phyloP scores from a whole-genome alignment of 2,113 vertebrate genomes.

The Formicarius rufipectus region DNA sequence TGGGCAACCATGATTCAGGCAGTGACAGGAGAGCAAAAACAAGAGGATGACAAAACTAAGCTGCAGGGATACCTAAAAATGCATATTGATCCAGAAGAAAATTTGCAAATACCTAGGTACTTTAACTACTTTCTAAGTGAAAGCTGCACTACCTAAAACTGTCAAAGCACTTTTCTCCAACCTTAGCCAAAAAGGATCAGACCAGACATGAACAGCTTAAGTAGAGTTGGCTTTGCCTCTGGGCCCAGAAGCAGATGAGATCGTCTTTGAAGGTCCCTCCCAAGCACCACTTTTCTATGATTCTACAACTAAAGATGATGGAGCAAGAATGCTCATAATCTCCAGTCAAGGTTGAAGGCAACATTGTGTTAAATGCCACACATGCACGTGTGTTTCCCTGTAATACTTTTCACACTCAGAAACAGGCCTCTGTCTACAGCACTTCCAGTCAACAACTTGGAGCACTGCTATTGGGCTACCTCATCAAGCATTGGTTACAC shows the following conservation, averaged over 20 bases:
- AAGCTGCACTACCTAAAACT: not conserved
- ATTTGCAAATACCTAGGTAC: not conserved
- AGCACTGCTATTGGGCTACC: not conserved
- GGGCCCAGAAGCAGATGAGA: not conserved
- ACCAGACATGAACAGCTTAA: not conserved
- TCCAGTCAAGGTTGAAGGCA: not conserved
- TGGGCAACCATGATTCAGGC: not conserved
- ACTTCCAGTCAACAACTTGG: not conserved
- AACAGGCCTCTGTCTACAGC: not conserved
- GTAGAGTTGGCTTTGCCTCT: not conserved
- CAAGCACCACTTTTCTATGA: not conserved
- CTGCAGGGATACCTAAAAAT: not conserved
- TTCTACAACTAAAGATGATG: not conserved
- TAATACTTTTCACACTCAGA: not conserved
- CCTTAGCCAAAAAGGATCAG: not conserved
- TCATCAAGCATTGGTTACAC: not conserved
- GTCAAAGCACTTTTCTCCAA: not conserved
- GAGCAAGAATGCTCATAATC: not conserved
- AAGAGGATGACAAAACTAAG: not conserved
- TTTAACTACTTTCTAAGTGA: not conserved
- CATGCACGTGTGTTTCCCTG: not conserved
- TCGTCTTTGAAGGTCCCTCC: not conserved
- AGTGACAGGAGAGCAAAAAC: not conserved
- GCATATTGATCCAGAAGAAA: not conserved
- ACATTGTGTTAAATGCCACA: not conserved